Evolutionary conservation across 2,888 invertebrate genomes (phyloP).

Genomic region (Mesorhabditis spiculigera): DNA sequence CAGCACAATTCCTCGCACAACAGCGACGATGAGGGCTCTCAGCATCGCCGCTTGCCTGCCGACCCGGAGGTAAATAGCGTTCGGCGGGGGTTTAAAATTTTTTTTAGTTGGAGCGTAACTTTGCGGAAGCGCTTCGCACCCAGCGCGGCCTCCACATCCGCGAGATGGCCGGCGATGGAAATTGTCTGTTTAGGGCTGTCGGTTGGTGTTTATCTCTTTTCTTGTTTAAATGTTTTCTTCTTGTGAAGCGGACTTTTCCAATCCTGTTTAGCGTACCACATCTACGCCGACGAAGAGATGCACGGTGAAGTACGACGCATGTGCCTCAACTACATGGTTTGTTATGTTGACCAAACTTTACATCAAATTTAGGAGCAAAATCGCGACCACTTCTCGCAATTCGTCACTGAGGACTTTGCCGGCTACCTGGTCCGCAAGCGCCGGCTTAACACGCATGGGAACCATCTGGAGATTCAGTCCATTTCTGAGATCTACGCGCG

Average conservation of each 20-base stretch:
- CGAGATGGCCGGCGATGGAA: conserved; percentile 81
- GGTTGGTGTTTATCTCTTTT: conserved; percentile 58
- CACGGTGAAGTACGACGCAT: conserved; percentile 76
- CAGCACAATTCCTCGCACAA: neutral
- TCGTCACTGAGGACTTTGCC: conserved; percentile 82
- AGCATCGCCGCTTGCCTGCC: conserved; percentile 6
- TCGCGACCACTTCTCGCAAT: conserved; percentile 80
- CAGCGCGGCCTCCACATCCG: conserved; percentile 77
- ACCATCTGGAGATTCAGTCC: conserved; percentile 85
- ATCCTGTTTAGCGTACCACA: conserved; percentile 71
- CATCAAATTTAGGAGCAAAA: conserved; percentile 71
- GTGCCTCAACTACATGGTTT: conserved; percentile 85
- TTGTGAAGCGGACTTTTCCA: neutral
- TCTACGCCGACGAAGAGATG: conserved; percentile 86
- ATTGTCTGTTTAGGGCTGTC: conserved; percentile 81
- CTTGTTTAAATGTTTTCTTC: neutral
- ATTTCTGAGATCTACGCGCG: conserved; percentile 84
- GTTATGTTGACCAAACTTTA: conserved; percentile 36
- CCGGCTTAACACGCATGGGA: conserved; percentile 77
- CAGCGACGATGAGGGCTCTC: conserved; percentile 5
- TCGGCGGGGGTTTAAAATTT: neutral
- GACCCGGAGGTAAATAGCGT: conserved; percentile 3
- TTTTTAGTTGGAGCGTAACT: conserved; percentile 69
- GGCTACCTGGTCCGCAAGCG: conserved; percentile 79
- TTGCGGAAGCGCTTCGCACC: conserved; percentile 70